phyloP scores from a whole-genome alignment of 2,113 vertebrate species.

The Erythrolamprus reginae region DNA sequence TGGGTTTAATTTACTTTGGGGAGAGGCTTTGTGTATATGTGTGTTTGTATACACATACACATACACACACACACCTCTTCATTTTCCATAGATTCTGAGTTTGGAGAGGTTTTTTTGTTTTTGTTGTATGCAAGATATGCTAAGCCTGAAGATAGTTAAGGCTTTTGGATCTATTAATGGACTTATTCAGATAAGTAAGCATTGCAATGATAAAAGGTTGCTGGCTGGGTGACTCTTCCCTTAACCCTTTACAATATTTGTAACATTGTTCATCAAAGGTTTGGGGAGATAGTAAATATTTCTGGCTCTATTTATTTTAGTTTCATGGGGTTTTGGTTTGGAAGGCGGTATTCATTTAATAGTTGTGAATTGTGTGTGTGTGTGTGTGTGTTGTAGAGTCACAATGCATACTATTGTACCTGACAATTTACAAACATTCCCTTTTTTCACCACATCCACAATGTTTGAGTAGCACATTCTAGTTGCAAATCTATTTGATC shows the following conservation, averaged over 20 bases:
- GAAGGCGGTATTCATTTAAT: constrained; percentile 36
- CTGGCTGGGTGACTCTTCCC: rapidly evolving
- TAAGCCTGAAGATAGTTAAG: neutral
- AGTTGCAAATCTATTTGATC: constrained; percentile 27
- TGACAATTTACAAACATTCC: constrained; percentile 39
- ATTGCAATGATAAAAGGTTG: neutral
- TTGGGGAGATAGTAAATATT: constrained; percentile 30
- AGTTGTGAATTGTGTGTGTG: neutral
- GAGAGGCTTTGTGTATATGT: constrained; percentile 2
- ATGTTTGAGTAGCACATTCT: constrained; percentile 30
- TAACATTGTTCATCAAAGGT: neutral
- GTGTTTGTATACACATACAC: neutral
- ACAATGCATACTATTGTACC: constrained; percentile 27
- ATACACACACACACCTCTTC: constrained; percentile 16
- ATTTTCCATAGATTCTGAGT: constrained; percentile 17
- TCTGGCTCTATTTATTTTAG: constrained; percentile 10
- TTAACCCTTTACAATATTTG: neutral
- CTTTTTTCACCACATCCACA: constrained; percentile 23
- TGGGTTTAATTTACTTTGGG: neutral
- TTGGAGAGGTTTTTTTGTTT: neutral
- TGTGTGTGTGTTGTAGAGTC: constrained; percentile 16
- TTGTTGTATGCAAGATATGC: neutral
- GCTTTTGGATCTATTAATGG: neutral
- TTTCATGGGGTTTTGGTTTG: constrained; percentile 38
- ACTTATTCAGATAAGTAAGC: neutral